Conservation (phyloP, 1,140 invertebrate species). For the Orussus abietinus region DNA sequence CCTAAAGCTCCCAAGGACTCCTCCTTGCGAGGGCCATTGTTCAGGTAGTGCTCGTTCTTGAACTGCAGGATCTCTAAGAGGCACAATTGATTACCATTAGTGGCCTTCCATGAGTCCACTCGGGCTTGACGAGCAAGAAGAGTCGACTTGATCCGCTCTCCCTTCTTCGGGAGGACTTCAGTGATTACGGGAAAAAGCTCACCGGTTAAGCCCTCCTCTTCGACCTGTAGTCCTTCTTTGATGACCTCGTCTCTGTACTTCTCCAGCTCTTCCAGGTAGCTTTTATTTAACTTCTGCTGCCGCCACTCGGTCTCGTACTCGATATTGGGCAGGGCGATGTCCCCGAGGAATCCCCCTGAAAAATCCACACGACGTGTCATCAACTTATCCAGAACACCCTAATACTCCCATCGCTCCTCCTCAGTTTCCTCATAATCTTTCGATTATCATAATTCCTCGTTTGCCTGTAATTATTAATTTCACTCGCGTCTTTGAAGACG, state of each 20-base stretch:
- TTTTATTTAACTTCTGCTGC: slow-evolving; percentile 60
- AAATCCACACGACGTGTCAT: no score
- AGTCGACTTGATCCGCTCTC: not conserved
- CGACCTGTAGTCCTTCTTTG: slow-evolving; percentile 74
- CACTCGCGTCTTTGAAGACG: no score
- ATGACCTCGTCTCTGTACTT: slow-evolving; percentile 74
- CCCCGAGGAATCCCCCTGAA: slow-evolving; percentile 73
- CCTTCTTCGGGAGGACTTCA: not conserved
- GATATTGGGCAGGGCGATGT: slow-evolving; percentile 72
- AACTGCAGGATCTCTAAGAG: slow-evolving; percentile 41
- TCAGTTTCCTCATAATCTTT: no score
- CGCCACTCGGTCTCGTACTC: slow-evolving; percentile 57
- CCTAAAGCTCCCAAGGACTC: slow-evolving; percentile 18
- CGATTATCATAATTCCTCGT: no score
- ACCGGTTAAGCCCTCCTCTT: slow-evolving; percentile 74
- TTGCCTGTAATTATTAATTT: no score
- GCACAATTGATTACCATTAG: not conserved
- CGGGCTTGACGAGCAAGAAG: not conserved
- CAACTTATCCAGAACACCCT: not conserved
- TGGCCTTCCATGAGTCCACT: not conserved
- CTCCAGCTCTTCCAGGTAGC: slow-evolving; percentile 67
- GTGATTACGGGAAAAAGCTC: slow-evolving; percentile 2
- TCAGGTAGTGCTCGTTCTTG: slow-evolving; percentile 29
- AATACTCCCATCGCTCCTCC: no score
- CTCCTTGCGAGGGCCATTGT: slow-evolving; percentile 18